Percentiles rank a stretch among this genome's conserved stretches.
Evolutionary conservation across 2,113 vertebrate species (phyloP).

Genomic region (Cyphomyrus discorhynchus): DNA sequence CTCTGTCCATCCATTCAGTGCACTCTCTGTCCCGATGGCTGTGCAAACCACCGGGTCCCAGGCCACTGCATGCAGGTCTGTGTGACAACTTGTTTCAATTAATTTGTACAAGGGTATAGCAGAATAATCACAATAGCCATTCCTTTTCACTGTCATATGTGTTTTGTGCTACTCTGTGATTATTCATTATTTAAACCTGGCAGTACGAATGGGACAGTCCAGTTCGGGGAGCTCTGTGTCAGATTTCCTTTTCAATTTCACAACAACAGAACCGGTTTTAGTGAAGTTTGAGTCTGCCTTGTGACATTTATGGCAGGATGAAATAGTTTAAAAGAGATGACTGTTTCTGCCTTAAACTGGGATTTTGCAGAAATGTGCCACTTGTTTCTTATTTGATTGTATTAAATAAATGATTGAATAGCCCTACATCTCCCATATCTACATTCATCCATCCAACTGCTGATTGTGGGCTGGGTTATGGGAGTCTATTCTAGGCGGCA

Average conservation of each 20-base stretch:
- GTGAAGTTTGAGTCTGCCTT: not conserved
- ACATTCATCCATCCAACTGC: not conserved
- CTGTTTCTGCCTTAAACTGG: not conserved
- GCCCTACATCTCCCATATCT: not conserved
- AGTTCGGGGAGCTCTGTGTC: not conserved
- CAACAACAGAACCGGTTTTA: not conserved
- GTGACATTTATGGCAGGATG: not conserved
- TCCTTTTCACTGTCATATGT: not conserved
- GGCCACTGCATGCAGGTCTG: not conserved
- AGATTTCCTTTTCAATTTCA: not conserved
- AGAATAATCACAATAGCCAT: not conserved
- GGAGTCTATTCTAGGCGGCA: not conserved
- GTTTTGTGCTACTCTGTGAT: not conserved
- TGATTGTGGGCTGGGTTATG: not conserved
- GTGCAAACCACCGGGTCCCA: not conserved
- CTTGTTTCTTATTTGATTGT: not conserved
- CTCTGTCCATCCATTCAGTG: not conserved
- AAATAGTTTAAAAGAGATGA: not conserved
- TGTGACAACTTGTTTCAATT: not conserved
- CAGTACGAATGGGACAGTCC: not conserved
- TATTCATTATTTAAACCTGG: not conserved
- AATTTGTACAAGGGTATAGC: not conserved
- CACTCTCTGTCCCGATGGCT: not conserved
- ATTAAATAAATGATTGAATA: not conserved
- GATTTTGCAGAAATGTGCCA: not conserved